phyloP scores from a whole-genome alignment of 2,113 vertebrate species.

The Glaucidium brasilianum region DNA sequence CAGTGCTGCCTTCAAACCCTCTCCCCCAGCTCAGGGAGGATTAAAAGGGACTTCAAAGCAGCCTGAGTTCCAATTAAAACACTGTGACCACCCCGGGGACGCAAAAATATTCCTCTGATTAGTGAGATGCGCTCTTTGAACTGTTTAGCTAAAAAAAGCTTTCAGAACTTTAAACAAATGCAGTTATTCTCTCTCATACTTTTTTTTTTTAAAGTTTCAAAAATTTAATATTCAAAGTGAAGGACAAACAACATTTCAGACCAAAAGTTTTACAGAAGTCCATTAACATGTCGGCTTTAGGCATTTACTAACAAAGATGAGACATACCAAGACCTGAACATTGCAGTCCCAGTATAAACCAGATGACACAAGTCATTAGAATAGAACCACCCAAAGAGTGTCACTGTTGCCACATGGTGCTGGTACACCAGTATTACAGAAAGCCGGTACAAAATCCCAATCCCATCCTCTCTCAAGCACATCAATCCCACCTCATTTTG shows the following conservation, averaged over 20 bases:
- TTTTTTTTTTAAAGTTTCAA: neutral
- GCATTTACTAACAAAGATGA: neutral
- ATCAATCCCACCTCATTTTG: neutral
- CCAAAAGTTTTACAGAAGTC: neutral
- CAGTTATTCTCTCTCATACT: constrained; percentile 29
- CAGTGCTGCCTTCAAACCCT: constrained; percentile 61
- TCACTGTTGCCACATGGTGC: neutral
- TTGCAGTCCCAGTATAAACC: neutral
- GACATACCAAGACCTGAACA: neutral
- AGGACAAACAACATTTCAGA: constrained; percentile 22
- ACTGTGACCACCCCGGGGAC: constrained; percentile 71
- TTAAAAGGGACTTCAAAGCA: constrained; percentile 79
- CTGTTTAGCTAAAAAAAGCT: constrained; percentile 68
- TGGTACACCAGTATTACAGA: neutral
- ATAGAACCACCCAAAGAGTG: neutral
- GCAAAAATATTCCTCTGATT: constrained; percentile 75
- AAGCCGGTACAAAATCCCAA: neutral
- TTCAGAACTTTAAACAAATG: constrained; percentile 71
- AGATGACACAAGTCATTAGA: neutral
- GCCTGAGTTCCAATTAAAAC: constrained; percentile 77
- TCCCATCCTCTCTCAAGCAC: neutral
- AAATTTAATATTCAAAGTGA: constrained; percentile 45
- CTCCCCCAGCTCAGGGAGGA: constrained; percentile 72
- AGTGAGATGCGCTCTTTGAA: constrained; percentile 77
- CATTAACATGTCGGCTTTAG: neutral